These are phyloP conservation scores for Ctenodactylus gundi DNA, from an alignment of 2,113 vertebrate species.

Conservation along the genomic window DNA sequence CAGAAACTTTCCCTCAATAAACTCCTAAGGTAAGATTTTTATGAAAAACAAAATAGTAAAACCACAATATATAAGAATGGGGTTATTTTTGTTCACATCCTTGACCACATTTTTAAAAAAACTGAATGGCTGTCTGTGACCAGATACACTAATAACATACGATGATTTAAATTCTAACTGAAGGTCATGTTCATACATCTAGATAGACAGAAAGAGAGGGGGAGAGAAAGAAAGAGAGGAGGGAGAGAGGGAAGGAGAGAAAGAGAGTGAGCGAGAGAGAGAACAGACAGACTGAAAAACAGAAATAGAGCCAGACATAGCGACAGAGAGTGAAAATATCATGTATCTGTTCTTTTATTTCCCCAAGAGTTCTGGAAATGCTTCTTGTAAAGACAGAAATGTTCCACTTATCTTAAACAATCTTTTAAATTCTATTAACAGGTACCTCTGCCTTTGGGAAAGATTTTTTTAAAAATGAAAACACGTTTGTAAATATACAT, in stretches of 20 bases:
- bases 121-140: background rate
- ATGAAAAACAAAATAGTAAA: background rate
- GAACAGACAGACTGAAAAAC: background rate
- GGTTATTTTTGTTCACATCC: background rate
- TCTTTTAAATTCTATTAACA: background rate
- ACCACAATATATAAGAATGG: background rate
- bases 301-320: accelerated
- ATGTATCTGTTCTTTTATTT: background rate
- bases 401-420: background rate
- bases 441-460: background rate
- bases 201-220: background rate
- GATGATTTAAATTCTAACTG: background rate
- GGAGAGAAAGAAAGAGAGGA: background rate
- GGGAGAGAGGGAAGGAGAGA: background rate
- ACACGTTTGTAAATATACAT: background rate
- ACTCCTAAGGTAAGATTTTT: background rate
- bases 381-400: background rate
- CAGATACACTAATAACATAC: background rate
- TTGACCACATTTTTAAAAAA: background rate
- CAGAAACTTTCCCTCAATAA: background rate
- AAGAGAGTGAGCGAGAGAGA: background rate
- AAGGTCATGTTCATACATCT: background rate
- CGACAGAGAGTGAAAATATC: background rate
- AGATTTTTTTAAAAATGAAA: background rate
- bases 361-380: background rate